Conservation (phyloP, 2,888 invertebrate genomes). For the Oxyteleia sp. region DNA sequence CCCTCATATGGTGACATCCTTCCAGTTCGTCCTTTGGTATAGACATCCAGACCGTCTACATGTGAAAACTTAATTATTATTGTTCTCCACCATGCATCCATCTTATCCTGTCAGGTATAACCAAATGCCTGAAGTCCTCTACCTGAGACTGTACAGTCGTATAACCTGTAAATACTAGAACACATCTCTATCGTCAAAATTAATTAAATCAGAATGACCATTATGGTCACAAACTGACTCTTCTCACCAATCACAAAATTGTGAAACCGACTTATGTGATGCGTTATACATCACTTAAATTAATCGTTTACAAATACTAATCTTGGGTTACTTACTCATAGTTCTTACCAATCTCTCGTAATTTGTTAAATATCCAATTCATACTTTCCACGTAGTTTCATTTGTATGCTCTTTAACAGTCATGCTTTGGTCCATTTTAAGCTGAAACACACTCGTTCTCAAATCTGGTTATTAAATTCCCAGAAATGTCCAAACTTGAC, state of each 20-base stretch:
- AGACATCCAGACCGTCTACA: too few species aligned
- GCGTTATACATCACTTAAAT: slow-evolving; percentile 6
- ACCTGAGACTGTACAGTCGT: too few species aligned
- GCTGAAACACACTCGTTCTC: slow-evolving; percentile 11
- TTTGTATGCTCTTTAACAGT: not conserved
- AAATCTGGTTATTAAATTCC: slow-evolving; percentile 32
- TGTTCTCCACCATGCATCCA: too few species aligned
- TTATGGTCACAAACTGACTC: not conserved
- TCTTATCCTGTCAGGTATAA: not conserved
- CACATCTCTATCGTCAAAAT: not conserved
- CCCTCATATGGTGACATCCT: too few species aligned
- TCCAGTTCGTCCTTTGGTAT: too few species aligned
- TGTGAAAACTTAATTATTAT: too few species aligned
- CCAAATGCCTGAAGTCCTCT: too few species aligned
- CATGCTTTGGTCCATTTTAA: slow-evolving; percentile 18
- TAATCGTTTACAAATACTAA: slow-evolving; percentile 9
- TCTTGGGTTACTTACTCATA: not conserved
- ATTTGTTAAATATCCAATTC: not conserved
- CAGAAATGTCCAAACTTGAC: slow-evolving; percentile 40
- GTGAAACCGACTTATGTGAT: not conserved
- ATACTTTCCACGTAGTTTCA: not conserved
- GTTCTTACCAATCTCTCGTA: slow-evolving; percentile 5
- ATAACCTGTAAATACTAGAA: too few species aligned
- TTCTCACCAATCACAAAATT: slow-evolving; percentile 13
- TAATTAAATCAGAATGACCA: not conserved